phyloP scores from a whole-genome alignment of 2,797 vertebrate genomes.

The Sebastes cheni region DNA sequence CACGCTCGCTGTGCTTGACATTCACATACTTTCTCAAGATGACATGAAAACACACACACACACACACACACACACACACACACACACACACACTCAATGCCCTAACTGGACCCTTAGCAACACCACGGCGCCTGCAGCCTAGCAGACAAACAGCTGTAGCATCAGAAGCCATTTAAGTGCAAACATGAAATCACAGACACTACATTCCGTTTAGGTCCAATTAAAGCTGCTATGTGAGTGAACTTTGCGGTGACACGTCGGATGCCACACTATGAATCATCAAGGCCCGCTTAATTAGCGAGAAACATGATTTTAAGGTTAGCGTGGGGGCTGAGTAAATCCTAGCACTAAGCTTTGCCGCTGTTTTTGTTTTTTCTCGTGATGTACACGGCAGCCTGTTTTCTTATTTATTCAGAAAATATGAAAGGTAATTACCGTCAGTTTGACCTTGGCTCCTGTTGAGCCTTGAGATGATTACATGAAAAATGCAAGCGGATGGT shows the following conservation, averaged over 20 bases:
- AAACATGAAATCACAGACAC: conserved; percentile 46
- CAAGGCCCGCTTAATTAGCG: conserved; percentile 73
- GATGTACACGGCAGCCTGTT: conserved; percentile 20
- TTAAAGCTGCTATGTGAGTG: conserved; percentile 69
- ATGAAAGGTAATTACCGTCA: conserved; percentile 58
- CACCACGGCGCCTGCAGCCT: conserved; percentile 30
- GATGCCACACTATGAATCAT: conserved; percentile 65
- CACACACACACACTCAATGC: not conserved
- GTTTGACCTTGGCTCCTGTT: conserved; percentile 51
- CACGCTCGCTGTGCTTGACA: conserved; percentile 64
- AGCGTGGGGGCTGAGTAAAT: conserved; percentile 44
- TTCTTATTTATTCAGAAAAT: conserved; percentile 55
- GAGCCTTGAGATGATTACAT: conserved; percentile 19
- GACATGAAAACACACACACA: conserved; percentile 11
- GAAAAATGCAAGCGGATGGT: not conserved
- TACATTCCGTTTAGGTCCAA: conserved; percentile 66
- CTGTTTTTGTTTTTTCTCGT: conserved; percentile 27
- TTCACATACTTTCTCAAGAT: conserved; percentile 60
- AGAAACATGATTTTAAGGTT: conserved; percentile 58
- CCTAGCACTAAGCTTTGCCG: conserved; percentile 23
- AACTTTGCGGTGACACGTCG: conserved; percentile 64
- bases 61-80: conserved; percentile 1
- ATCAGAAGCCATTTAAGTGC: conserved; percentile 38
- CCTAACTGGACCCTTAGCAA: conserved; percentile 65
- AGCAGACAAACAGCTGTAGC: conserved; percentile 54